phyloP scores from a whole-genome alignment of 1,140 invertebrate species.

The Drosophila punjabiensis region DNA sequence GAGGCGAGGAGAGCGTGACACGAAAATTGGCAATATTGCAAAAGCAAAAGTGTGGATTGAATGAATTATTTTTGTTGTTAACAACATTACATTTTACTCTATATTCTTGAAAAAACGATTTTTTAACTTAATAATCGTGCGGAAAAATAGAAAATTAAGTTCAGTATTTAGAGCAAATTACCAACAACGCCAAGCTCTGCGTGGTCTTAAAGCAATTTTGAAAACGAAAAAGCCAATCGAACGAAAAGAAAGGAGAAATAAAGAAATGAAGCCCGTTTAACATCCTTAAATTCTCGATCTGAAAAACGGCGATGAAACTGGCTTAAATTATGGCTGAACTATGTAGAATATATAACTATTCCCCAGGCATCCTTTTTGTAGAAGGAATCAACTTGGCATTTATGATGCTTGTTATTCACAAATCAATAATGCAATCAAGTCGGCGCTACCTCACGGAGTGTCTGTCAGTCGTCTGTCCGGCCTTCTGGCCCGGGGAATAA shows the following conservation, averaged over 20 bases:
- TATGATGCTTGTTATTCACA: conserved; percentile 16
- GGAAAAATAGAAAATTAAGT: background rate
- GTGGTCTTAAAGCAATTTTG: background rate
- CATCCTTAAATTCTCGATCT: background rate
- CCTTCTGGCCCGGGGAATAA: conserved; percentile 16
- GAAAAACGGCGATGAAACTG: background rate
- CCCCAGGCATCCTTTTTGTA: background rate
- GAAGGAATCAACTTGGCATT: background rate
- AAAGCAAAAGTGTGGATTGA: background rate
- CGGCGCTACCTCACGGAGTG: conserved; percentile 8
- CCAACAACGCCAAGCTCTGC: too few species aligned
- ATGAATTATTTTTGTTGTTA: too few species aligned
- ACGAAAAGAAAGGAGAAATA: too few species aligned
- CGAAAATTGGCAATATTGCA: background rate
- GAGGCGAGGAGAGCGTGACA: conserved; percentile 17
- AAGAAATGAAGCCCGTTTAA: too few species aligned
- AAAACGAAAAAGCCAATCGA: too few species aligned
- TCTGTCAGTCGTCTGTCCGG: conserved; percentile 2
- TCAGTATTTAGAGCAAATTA: background rate
- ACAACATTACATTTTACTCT: too few species aligned
- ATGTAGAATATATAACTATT: background rate
- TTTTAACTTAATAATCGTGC: background rate
- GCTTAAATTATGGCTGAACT: background rate
- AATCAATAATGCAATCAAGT: conserved; percentile 36
- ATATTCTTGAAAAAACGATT: too few species aligned